phyloP scores from a whole-genome alignment of 2,888 invertebrate species.

The Amphipoea oculea region DNA sequence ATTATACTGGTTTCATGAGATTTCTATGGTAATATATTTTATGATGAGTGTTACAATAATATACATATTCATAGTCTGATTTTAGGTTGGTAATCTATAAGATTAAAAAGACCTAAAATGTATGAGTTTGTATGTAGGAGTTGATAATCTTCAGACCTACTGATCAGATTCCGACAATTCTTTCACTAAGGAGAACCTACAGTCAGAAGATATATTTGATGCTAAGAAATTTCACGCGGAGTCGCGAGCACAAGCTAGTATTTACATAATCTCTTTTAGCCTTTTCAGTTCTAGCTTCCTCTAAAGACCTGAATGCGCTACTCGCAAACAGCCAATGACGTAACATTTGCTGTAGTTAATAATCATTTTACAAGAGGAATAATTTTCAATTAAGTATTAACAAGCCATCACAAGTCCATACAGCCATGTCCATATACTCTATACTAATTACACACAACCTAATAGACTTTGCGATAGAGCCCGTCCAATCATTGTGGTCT shows the following conservation, averaged over 20 bases:
- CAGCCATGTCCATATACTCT: constrained; percentile 7
- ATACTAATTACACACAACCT: constrained; percentile 17
- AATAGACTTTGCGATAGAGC: constrained; percentile 35
- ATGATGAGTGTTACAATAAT: neutral
- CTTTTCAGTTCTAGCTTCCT: neutral
- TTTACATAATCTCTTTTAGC: neutral
- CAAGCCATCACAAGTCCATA: neutral
- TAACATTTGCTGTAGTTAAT: neutral
- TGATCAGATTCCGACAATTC: too few relatives aligned
- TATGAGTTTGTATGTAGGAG: too few relatives aligned
- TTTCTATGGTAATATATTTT: too few relatives aligned
- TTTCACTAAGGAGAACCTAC: too few relatives aligned
- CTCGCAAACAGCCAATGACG: neutral
- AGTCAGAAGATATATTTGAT: too few relatives aligned
- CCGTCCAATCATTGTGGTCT: constrained; percentile 50
- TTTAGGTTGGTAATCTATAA: too few relatives aligned
- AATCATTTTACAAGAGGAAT: constrained; percentile 13
- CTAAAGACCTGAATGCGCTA: too few relatives aligned
- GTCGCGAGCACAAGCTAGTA: neutral
- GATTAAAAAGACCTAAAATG: too few relatives aligned
- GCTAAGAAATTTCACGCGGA: too few relatives aligned
- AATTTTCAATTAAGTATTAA: constrained; percentile 12
- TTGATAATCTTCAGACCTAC: too few relatives aligned
- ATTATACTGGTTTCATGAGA: neutral
- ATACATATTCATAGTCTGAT: neutral